These are phyloP conservation scores for Meandrina meandrites DNA, from an alignment of 92 coral and sea anemone genomes.

Conservation along the genomic window DNA sequence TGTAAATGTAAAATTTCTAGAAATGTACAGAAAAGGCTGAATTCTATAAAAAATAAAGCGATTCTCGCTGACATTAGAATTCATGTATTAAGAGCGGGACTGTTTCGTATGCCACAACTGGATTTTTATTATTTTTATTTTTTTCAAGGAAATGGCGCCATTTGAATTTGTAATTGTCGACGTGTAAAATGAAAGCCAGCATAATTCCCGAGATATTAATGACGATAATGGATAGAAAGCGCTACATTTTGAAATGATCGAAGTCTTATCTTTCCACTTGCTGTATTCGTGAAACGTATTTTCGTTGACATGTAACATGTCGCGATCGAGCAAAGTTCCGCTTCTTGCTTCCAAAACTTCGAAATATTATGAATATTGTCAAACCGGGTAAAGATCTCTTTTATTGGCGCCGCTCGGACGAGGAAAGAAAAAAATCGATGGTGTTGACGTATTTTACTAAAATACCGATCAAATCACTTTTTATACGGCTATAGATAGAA, in stretches of 20 bases:
- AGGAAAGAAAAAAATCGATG: neutral
- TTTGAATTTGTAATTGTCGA: neutral
- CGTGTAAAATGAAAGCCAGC: neutral
- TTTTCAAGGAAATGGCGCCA: neutral
- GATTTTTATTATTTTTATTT: neutral
- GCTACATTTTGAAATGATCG: neutral
- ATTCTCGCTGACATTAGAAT: neutral
- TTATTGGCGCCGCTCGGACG: neutral
- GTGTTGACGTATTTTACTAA: neutral
- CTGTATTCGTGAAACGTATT: neutral
- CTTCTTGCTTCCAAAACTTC: neutral
- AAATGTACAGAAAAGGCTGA: neutral
- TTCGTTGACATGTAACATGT: neutral
- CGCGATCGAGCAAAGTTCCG: neutral
- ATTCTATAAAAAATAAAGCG: neutral
- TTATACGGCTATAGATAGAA: neutral
- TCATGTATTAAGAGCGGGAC: neutral
- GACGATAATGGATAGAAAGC: neutral
- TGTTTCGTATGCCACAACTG: neutral
- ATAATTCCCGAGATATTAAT: too few relatives aligned
- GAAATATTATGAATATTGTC: constrained; percentile 1
- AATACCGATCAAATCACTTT: neutral
- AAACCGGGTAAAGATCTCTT: neutral
- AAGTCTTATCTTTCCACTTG: neutral
- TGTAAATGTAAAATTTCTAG: neutral